Evolutionary conservation across 1,140 invertebrate species (phyloP).

Genomic region (Acyrthosiphon pisum): DNA sequence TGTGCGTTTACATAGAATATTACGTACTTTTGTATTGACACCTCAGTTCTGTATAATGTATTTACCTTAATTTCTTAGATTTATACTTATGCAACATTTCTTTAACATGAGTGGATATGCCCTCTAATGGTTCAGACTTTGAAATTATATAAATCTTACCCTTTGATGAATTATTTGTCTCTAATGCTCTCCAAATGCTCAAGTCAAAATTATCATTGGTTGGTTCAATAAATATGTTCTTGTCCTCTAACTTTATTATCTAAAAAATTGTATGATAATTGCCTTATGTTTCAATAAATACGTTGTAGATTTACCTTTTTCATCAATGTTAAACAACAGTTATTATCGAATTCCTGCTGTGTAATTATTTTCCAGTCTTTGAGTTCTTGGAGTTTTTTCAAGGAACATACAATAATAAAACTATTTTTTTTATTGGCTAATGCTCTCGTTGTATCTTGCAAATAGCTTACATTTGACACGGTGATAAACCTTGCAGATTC

Average conservation of each 20-base stretch:
- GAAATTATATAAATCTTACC: background rate
- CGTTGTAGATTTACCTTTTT: background rate
- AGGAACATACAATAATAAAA: conserved; percentile 2
- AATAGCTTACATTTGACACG: background rate
- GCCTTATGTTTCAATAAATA: too few relatives aligned
- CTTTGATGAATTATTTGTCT: background rate
- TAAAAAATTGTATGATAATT: background rate
- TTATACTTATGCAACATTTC: background rate
- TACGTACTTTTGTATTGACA: background rate
- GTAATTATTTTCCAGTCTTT: conserved; percentile 34
- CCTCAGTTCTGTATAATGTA: rapidly evolving
- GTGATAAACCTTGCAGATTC: background rate
- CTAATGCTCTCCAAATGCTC: background rate
- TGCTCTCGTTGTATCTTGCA: background rate
- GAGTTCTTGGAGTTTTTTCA: background rate
- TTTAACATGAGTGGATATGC: background rate
- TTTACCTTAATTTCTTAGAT: background rate
- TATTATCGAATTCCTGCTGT: background rate
- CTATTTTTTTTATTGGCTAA: background rate
- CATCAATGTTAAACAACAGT: background rate
- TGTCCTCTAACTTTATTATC: background rate
- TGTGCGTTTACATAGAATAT: too few relatives aligned
- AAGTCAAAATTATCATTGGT: background rate
- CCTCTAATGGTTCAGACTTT: background rate
- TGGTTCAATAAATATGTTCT: background rate